Evolutionary conservation across 2,888 invertebrate genomes (phyloP).

Genomic region (Cataglyphis rosenhaueri): DNA sequence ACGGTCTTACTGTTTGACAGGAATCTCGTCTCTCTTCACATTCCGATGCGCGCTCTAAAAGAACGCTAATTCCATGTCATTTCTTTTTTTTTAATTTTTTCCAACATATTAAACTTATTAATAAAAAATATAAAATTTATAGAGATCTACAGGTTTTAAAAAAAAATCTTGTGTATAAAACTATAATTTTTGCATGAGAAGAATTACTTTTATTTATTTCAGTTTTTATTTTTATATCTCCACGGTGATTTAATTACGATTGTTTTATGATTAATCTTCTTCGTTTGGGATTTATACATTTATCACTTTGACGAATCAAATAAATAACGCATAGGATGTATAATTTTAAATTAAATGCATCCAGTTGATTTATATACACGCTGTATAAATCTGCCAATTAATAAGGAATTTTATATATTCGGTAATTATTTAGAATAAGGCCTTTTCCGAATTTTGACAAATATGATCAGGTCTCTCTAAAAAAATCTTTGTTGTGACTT

Average conservation of each 20-base stretch:
- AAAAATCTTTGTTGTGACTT: too few relatives aligned
- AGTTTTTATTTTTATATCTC: background rate
- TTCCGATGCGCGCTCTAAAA: background rate
- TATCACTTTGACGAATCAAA: background rate
- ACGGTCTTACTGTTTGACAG: background rate
- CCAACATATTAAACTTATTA: background rate
- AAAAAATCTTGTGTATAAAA: background rate
- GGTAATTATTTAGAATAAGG: too few relatives aligned
- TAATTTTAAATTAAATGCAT: conserved; percentile 18
- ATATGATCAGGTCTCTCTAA: too few relatives aligned
- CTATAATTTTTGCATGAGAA: background rate
- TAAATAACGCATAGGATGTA: background rate
- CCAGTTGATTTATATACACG: background rate
- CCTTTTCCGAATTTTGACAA: too few relatives aligned
- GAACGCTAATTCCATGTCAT: background rate
- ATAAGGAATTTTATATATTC: background rate
- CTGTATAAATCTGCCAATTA: background rate
- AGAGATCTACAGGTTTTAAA: background rate
- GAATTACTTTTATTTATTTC: background rate
- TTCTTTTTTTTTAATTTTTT: background rate
- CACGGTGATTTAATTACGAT: background rate
- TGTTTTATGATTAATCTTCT: conserved; percentile 2
- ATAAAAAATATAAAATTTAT: background rate
- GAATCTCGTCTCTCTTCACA: background rate
- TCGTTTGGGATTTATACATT: conserved; percentile 11